These are phyloP conservation scores for Acanthiza pusilla DNA, from an alignment of 2,797 vertebrate genomes.

Conservation along the genomic window DNA sequence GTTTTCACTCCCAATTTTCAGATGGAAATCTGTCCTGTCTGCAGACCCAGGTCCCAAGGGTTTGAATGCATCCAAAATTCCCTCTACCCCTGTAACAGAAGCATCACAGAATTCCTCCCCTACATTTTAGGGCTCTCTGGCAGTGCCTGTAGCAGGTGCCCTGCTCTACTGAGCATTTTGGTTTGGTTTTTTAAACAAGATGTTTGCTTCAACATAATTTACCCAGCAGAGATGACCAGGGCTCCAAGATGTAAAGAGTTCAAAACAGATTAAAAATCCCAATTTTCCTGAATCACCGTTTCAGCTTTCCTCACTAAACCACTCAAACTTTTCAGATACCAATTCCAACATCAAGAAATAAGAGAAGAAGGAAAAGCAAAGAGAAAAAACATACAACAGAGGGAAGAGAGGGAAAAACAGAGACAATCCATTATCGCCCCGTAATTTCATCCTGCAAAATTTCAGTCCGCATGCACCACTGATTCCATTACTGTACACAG, in stretches of 20 bases:
- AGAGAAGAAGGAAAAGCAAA: neutral
- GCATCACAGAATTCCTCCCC: neutral
- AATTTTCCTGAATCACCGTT: neutral
- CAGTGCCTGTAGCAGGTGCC: accelerated
- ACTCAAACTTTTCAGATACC: neutral
- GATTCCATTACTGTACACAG: constrained; percentile 49
- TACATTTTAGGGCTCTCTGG: neutral
- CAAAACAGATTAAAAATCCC: neutral
- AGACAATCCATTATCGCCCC: neutral
- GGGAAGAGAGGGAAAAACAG: neutral
- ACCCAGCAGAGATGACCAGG: neutral
- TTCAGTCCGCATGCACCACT: constrained; percentile 35
- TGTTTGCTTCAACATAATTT: neutral
- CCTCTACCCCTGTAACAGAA: neutral
- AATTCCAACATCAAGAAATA: neutral
- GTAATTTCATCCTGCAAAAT: constrained; percentile 19
- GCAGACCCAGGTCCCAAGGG: neutral
- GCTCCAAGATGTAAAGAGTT: neutral
- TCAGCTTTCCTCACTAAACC: neutral
- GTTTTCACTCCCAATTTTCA: neutral
- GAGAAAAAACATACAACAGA: neutral
- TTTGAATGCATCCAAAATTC: neutral
- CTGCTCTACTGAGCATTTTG: neutral
- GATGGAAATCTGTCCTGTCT: neutral
- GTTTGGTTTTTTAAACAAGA: neutral